These are phyloP conservation scores for Xestia c-nigrum DNA, from an alignment of 2,888 invertebrate species.

Conservation along the genomic window DNA sequence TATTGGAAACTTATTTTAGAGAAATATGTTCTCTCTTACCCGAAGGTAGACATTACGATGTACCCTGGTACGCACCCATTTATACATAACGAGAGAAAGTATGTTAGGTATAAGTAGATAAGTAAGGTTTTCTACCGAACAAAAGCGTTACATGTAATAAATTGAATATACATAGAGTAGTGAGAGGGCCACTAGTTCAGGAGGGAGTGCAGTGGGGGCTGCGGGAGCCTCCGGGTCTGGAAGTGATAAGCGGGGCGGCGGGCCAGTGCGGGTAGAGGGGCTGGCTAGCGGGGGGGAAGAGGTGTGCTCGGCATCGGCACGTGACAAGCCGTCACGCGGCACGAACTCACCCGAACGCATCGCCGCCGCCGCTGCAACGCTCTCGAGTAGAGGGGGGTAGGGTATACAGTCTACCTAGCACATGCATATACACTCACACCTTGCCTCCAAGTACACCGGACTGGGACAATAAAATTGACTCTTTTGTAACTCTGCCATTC, in stretches of 20 bases:
- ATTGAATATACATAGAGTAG: conserved; percentile 70
- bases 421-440: conserved; percentile 44
- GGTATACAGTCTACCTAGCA: conserved; percentile 44
- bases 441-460: conserved; percentile 39
- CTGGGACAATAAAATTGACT: conserved; percentile 34
- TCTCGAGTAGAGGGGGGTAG: conserved; percentile 59
- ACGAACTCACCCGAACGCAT: conserved; percentile 71
- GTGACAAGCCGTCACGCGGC: conserved; percentile 81
- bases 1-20: conserved; percentile 13
- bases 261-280: conserved; percentile 40
- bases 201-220: conserved; percentile 59
- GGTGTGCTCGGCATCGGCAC: conserved; percentile 69
- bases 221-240: conserved; percentile 71
- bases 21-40: conserved; percentile 8
- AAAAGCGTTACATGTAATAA: conserved; percentile 71
- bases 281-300: conserved; percentile 43
- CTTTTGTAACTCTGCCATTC: conserved; percentile 37
- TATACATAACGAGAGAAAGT: conserved; percentile 6
- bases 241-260: conserved; percentile 71
- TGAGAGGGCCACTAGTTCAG: conserved; percentile 64
- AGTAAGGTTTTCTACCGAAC: conserved; percentile 63
- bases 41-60: conserved; percentile 8
- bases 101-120: conserved; percentile 41
- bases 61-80: conserved; percentile 18
- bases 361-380: conserved; percentile 65